Percentiles rank a stretch among this genome's conserved stretches.
Evolutionary conservation across 2,113 vertebrate genomes (phyloP).

Genomic region (Recurvirostra avosetta): DNA sequence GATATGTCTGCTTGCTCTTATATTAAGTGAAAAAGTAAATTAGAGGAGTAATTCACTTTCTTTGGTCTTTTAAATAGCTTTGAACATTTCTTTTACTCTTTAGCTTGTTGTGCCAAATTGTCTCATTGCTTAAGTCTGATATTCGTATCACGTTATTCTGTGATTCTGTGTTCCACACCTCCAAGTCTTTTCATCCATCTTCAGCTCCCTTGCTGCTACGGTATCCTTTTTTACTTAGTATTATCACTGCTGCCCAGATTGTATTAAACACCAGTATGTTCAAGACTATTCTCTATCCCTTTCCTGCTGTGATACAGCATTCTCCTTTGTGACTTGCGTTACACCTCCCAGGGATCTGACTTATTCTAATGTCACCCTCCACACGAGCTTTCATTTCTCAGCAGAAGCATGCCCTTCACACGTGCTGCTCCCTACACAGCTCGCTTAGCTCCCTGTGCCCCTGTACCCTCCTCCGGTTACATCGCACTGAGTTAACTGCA

Average conservation of each 20-base stretch:
- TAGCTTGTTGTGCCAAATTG: neutral
- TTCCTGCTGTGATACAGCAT: neutral
- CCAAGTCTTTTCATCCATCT: neutral
- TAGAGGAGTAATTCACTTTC: neutral
- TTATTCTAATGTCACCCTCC: neutral
- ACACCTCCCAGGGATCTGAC: neutral
- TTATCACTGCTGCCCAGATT: neutral
- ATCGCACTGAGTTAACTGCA: neutral
- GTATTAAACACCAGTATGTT: neutral
- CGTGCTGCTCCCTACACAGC: neutral
- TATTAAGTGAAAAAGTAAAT: neutral
- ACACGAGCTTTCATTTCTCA: neutral
- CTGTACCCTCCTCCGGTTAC: neutral
- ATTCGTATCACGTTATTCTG: neutral
- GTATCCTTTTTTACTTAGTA: neutral
- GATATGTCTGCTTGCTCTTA: neutral
- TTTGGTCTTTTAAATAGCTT: neutral
- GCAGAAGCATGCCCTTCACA: neutral
- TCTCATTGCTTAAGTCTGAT: neutral
- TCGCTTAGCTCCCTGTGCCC: neutral
- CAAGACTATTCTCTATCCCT: neutral
- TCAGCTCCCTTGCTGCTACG: neutral
- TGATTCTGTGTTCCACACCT: neutral
- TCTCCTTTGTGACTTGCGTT: neutral
- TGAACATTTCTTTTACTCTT: neutral